Conservation (phyloP, 2,888 invertebrate species). For the Portevinia maculata region DNA sequence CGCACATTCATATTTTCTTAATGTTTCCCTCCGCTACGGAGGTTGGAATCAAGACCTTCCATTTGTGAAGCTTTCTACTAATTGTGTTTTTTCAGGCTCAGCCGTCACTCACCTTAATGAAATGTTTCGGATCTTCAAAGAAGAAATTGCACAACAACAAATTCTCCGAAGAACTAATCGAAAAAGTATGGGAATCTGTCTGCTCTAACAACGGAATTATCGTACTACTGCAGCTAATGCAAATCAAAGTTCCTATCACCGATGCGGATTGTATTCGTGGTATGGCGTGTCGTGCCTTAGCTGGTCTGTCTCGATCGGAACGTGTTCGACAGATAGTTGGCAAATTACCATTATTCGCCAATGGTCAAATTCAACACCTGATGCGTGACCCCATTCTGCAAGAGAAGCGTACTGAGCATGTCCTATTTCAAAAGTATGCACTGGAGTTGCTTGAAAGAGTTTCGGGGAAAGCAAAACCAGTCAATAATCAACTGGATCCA, state of each 20-base stretch:
- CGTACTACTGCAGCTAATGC: slow-evolving; percentile 94
- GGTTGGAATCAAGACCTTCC: too few relatives aligned
- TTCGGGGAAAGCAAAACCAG: slow-evolving; percentile 93
- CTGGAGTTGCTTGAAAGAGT: slow-evolving; percentile 94
- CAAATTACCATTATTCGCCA: slow-evolving; percentile 96
- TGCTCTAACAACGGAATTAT: slow-evolving; percentile 98
- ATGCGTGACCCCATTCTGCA: slow-evolving; percentile 98
- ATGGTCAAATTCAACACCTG: slow-evolving; percentile 95
- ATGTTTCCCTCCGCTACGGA: too few relatives aligned
- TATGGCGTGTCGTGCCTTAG: slow-evolving; percentile 95
- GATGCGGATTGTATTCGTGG: slow-evolving; percentile 98
- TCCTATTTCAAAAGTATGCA: slow-evolving; percentile 97
- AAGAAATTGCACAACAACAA: slow-evolving; percentile 85
- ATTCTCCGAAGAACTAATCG: slow-evolving; percentile 92
- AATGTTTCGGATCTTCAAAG: slow-evolving; percentile 77
- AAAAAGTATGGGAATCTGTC: slow-evolving; percentile 97
- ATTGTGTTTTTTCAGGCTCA: slow-evolving; percentile 75
- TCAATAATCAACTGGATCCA: slow-evolving; percentile 90
- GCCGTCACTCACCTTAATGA: slow-evolving; percentile 76
- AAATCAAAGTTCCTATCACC: slow-evolving; percentile 96
- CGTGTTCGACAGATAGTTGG: slow-evolving; percentile 97
- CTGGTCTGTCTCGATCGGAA: slow-evolving; percentile 96
- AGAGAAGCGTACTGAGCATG: slow-evolving; percentile 97
- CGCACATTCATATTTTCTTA: too few relatives aligned
- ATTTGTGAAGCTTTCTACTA: too few relatives aligned